These are phyloP conservation scores for Drosophila neotestacea DNA, from an alignment of 2,888 invertebrate species.

Conservation along the genomic window DNA sequence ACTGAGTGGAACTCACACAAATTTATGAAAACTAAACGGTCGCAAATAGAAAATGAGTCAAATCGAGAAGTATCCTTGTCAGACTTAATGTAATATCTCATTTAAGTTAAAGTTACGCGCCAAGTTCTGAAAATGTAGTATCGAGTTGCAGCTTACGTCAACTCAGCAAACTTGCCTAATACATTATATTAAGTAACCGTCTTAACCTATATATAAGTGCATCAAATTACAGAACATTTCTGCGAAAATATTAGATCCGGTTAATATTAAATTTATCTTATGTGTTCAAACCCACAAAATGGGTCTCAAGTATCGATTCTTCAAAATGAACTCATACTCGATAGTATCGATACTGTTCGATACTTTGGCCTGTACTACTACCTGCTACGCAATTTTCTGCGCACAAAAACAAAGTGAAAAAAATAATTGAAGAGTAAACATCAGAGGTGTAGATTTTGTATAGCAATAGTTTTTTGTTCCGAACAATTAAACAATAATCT, in stretches of 20 bases:
- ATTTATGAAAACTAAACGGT: too few relatives aligned
- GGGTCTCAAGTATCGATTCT: background rate
- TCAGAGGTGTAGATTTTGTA: conserved; percentile 28
- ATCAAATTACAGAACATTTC: background rate
- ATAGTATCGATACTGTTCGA: conserved; percentile 5
- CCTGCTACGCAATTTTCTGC: conserved; percentile 48
- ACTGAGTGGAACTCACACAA: too few relatives aligned
- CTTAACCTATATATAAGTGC: conserved; percentile 16
- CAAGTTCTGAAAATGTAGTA: too few relatives aligned
- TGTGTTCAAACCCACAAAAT: background rate
- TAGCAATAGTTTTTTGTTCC: conserved; percentile 17
- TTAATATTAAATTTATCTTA: background rate
- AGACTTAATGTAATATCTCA: too few relatives aligned
- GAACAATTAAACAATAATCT: conserved; percentile 27
- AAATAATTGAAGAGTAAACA: conserved; percentile 60
- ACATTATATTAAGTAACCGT: conserved; percentile 14
- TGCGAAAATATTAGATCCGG: background rate
- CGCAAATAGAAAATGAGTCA: too few relatives aligned
- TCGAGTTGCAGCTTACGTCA: too few relatives aligned
- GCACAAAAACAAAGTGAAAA: conserved; percentile 63
- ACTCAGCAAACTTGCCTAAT: conserved; percentile 22
- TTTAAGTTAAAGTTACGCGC: too few relatives aligned
- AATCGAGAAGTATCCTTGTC: too few relatives aligned
- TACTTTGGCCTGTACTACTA: background rate
- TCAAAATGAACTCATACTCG: background rate